Conservation (phyloP, 2,113 vertebrate species). For the Pterocles burchelli region DNA sequence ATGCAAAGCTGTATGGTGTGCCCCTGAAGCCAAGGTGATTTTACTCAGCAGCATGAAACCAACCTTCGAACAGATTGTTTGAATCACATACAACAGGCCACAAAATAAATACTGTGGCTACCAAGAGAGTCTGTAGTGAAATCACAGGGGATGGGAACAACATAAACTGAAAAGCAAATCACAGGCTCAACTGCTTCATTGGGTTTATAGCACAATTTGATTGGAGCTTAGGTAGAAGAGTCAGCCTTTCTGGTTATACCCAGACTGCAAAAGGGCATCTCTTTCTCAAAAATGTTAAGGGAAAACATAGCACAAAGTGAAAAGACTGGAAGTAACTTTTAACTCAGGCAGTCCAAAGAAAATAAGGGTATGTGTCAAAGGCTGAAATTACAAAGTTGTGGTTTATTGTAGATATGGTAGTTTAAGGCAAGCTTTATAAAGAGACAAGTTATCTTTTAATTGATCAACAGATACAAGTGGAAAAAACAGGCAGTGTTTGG, state of each 20-base stretch:
- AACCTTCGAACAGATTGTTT: background rate
- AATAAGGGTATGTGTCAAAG: background rate
- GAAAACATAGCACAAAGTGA: background rate
- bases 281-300: background rate
- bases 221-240: slow-evolving; percentile 12
- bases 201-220: background rate
- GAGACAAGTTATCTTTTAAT: slow-evolving; percentile 1
- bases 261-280: background rate
- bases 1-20: background rate
- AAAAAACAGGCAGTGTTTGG: background rate
- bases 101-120: slow-evolving; percentile 1
- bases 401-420: background rate
- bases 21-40: background rate
- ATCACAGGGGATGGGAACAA: background rate
- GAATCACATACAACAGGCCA: background rate
- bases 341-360: background rate
- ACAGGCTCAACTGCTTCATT: background rate
- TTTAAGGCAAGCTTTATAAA: slow-evolving; percentile 7
- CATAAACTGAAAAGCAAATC: background rate
- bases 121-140: background rate
- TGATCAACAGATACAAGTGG: slow-evolving; percentile 1
- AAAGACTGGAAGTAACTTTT: background rate
- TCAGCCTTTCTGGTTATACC: background rate
- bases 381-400: background rate
- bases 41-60: background rate